Evolutionary conservation across 2,888 invertebrate genomes (phyloP).

Genomic region (Caenorhabditis parvicauda): DNA sequence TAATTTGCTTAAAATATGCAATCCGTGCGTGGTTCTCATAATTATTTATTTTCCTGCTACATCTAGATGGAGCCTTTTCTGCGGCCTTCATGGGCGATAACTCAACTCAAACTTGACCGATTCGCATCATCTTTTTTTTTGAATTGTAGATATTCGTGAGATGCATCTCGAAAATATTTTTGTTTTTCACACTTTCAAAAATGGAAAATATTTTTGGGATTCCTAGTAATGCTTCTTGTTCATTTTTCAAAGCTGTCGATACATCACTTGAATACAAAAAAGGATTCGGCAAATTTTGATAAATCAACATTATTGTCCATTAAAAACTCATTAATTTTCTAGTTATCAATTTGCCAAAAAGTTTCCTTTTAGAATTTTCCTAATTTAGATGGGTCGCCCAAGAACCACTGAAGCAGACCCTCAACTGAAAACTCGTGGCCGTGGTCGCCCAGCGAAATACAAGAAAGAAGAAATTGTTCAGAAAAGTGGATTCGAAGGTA

Average conservation of each 20-base stretch:
- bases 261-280: no score
- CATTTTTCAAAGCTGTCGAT: background rate
- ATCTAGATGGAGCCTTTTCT: no score
- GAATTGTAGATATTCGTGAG: no score
- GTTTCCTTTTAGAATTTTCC: background rate
- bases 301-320: no score
- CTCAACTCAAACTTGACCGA: constrained; percentile 1
- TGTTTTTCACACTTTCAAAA: background rate
- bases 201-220: background rate
- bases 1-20: no score
- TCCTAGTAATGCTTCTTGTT: no score
- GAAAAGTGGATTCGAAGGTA: constrained; percentile 72
- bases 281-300: no score
- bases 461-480: constrained; percentile 21
- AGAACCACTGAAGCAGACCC: constrained; percentile 16
- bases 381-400: constrained; percentile 10
- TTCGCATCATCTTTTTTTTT: background rate
- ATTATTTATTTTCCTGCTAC: no score
- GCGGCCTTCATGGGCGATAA: background rate
- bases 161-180: background rate
- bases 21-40: no score
- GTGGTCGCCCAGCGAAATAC: constrained; percentile 14
- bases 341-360: no score
- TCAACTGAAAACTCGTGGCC: constrained; percentile 6
- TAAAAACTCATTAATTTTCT: no score